phyloP scores from a whole-genome alignment of 92 coral and sea anemone genomes.

The Zoanthus gigantus region DNA sequence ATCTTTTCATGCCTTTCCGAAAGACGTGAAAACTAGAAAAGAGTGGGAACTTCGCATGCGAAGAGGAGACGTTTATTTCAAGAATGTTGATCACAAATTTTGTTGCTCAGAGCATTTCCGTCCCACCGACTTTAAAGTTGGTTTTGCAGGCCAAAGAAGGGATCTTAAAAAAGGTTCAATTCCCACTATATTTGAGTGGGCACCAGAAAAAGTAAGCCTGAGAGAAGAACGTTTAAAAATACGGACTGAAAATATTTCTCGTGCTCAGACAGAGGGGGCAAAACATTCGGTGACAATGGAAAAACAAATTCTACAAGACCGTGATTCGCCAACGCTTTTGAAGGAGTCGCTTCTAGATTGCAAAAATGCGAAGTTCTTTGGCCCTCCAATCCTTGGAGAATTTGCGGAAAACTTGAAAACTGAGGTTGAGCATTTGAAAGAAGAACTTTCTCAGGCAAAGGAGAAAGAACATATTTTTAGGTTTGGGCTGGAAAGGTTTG shows the following conservation, averaged over 20 bases:
- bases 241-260: constrained; percentile 34
- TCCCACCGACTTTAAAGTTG: constrained; percentile 65
- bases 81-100: constrained; percentile 55
- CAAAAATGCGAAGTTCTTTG: constrained; percentile 23
- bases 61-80: constrained; percentile 58
- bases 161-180: constrained; percentile 57
- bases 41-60: constrained; percentile 69
- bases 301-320: constrained; percentile 2
- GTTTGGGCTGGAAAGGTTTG: constrained; percentile 65
- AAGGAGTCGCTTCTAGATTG: constrained; percentile 33
- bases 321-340: constrained; percentile 13
- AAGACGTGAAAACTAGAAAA: constrained; percentile 17
- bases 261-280: constrained; percentile 20
- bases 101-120: constrained; percentile 74
- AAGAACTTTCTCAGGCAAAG: constrained; percentile 41
- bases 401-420: constrained; percentile 48
- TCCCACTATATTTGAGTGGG: constrained; percentile 68
- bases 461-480: constrained; percentile 53
- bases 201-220: constrained; percentile 29
- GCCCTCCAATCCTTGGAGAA: constrained; percentile 56
- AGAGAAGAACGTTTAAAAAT: constrained; percentile 61
- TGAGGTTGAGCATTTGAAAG: constrained; percentile 47
- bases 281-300: constrained; percentile 27
- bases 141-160: constrained; percentile 72
- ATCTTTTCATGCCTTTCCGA: constrained; percentile 64